A percentile compares a stretch with the other conserved stretches of the same genome.
phyloP scores from a whole-genome alignment of 1,140 invertebrate genomes.

The Lamellibrachia luymesi region DNA sequence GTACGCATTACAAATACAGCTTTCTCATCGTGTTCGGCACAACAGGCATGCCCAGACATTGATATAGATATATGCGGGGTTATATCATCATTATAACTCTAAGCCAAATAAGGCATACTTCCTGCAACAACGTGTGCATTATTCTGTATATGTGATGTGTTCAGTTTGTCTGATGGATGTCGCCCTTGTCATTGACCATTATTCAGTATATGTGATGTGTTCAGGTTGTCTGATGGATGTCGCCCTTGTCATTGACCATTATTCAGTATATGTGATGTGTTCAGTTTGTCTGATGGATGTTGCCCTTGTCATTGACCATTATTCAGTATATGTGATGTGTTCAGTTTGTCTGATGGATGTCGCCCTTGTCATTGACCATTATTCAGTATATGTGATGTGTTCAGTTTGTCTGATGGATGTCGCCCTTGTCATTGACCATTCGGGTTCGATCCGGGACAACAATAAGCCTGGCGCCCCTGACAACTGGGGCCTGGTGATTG shows the following conservation, averaged over 20 bases:
- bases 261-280: background rate
- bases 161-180: conserved; percentile 17
- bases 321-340: background rate
- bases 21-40: too few relatives aligned
- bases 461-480: background rate
- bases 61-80: too few relatives aligned
- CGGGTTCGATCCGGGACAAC: conserved; percentile 19
- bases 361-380: conserved; percentile 16
- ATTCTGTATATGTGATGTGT: background rate
- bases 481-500: conserved; percentile 3
- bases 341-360: conserved; percentile 17
- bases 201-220: background rate
- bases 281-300: conserved; percentile 17
- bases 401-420: conserved; percentile 17
- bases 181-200: conserved; percentile 18
- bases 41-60: too few relatives aligned
- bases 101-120: too few relatives aligned
- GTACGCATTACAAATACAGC: too few relatives aligned
- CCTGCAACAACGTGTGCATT: too few relatives aligned
- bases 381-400: background rate
- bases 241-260: conserved; percentile 18
- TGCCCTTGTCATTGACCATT: conserved; percentile 16
- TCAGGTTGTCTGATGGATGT: conserved; percentile 15
- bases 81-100: too few relatives aligned
- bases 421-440: conserved; percentile 18